phyloP scores from a whole-genome alignment of 1,140 invertebrate species.

The Cydia splendana region DNA sequence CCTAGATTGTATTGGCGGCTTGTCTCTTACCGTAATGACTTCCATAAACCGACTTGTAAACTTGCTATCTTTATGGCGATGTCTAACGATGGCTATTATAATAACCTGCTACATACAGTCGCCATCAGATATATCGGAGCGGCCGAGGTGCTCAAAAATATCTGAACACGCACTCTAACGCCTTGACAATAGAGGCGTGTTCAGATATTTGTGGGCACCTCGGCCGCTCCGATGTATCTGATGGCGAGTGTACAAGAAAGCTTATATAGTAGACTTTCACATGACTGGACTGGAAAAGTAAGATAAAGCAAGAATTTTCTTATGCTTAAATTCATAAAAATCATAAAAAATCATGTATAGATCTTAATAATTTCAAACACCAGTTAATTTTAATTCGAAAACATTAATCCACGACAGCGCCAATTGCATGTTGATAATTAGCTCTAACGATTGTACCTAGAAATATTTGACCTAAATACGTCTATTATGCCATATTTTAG shows the following conservation, averaged over 20 bases:
- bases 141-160: no score
- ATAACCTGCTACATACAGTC: not conserved
- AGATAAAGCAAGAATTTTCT: no score
- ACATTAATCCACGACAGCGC: not conserved
- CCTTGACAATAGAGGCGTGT: no score
- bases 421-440: not conserved
- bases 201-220: no score
- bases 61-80: constrained; percentile 6
- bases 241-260: not conserved
- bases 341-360: no score
- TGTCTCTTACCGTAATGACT: not conserved
- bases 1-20: not conserved
- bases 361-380: no score
- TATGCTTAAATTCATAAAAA: no score
- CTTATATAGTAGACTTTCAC: not conserved
- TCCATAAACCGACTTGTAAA: constrained; percentile 9
- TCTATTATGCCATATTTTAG: constrained; percentile 1
- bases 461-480: not conserved
- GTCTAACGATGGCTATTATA: not conserved
- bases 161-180: no score
- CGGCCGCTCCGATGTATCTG: no score
- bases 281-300: not conserved
- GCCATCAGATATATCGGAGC: no score
- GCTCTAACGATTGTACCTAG: not conserved
- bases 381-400: not conserved